Base-by-base conservation (phyloP, 2,888 invertebrate genomes). In the Steinernema hermaphroditum region DNA sequence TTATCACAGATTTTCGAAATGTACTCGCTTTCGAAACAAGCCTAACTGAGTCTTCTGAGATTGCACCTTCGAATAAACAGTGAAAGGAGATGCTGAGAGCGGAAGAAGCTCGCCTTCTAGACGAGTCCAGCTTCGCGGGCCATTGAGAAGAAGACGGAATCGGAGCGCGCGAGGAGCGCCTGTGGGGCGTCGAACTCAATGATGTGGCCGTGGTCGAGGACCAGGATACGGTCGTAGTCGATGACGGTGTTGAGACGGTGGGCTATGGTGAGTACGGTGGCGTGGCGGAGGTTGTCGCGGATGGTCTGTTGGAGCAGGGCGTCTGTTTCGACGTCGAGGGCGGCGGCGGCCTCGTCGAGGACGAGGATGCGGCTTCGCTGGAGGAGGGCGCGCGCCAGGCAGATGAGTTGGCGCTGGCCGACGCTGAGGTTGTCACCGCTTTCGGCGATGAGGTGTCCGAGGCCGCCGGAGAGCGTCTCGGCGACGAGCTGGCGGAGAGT, bases 401-500 rank as follows among this genome's bases (percentile, higher is more conserved):
- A 85, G 22, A 85, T 76, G 16, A 85, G 74, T 46, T 85, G 85
- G 0, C 84, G 80, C 72, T 85, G 85, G 0, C 85, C 85, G 27
- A 85, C 83, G 71, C 84, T 84, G 69, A 89, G 82, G 89, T 96
- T 96, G 86, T 93, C 93, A 69, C 96, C 96, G 72, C 94, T 94
- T 88, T 96, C 96, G 0, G 92, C 89, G 71, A 94, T 91, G 87
- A 92, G 92, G 87, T 96, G 93, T 75, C 91, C 90, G 62, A 96
- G 90, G 4, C 93, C 92, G 71, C 91, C 91, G 1, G 91, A 88
- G 69, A 96, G 89, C 89, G 91, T 90, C 87, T 91, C 90, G 87
- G 91, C 90, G 2, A 94, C 92, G 87, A 94, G 96, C 4, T 89
- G 80, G 87, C 93, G 93, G 68, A 96, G 90, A 89, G 96, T 94